phyloP scores from a whole-genome alignment of 2,797 vertebrate species.

The Arnoldichthys spilopterus region DNA sequence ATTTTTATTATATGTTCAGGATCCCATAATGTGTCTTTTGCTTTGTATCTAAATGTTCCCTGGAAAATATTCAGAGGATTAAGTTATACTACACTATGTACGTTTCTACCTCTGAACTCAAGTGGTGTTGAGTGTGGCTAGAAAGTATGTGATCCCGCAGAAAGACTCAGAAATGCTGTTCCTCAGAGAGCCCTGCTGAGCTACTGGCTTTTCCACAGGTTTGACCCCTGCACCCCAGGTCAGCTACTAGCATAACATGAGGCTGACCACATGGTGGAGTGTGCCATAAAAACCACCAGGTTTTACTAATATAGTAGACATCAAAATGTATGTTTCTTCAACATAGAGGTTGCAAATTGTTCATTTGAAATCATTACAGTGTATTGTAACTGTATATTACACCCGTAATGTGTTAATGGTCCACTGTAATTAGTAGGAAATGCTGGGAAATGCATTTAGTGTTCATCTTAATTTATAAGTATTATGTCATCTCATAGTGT shows the following conservation, averaged over 20 bases:
- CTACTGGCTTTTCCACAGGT: conserved; percentile 52
- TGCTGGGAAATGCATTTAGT: background rate
- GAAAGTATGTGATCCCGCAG: conserved; percentile 16
- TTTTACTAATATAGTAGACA: conserved; percentile 33
- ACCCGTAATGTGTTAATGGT: background rate
- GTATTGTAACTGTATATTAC: background rate
- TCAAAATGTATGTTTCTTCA: background rate
- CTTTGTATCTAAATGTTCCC: background rate
- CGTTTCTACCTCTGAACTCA: conserved; percentile 19
- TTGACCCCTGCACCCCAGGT: conserved; percentile 55
- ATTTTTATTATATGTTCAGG: background rate
- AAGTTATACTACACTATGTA: background rate
- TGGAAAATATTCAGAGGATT: background rate
- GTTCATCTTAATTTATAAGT: background rate
- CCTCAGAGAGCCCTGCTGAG: conserved; percentile 51
- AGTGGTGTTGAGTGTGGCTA: conserved; percentile 23
- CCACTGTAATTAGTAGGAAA: background rate
- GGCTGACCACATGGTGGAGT: conserved; percentile 55
- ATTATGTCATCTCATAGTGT: background rate
- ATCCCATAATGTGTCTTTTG: background rate
- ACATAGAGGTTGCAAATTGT: background rate
- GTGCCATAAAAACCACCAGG: conserved; percentile 32
- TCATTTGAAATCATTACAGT: background rate
- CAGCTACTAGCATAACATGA: conserved; percentile 59
- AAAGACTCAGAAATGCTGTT: conserved; percentile 29